phyloP scores from a whole-genome alignment of 2,113 vertebrate genomes.

The Gopherus evgoodei region DNA sequence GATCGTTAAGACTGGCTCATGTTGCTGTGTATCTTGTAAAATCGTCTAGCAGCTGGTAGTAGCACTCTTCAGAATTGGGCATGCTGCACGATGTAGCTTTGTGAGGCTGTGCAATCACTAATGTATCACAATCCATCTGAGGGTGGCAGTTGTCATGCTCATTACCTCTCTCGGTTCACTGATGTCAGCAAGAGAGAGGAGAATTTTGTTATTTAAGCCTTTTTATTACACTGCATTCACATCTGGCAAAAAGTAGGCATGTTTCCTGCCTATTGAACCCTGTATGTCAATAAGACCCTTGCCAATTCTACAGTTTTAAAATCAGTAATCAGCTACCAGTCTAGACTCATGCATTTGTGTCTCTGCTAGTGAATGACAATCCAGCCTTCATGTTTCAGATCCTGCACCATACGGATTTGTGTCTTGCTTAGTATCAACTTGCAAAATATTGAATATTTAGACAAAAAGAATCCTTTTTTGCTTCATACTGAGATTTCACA shows the following conservation, averaged over 20 bases:
- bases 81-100: fast-evolving
- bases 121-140: background rate
- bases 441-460: background rate
- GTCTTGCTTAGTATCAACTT: background rate
- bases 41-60: fast-evolving
- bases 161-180: background rate
- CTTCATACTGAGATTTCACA: background rate
- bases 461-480: background rate
- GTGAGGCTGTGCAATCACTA: background rate
- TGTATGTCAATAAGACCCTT: background rate
- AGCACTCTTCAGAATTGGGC: background rate
- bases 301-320: background rate
- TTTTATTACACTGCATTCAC: background rate
- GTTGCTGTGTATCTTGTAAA: background rate
- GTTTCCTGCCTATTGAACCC: background rate
- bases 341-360: background rate
- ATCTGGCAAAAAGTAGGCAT: background rate
- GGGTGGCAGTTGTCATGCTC: background rate
- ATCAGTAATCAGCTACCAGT: background rate
- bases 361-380: background rate
- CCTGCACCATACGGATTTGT: background rate
- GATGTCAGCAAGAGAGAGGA: background rate
- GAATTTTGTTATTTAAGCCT: background rate
- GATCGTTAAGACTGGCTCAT: background rate
- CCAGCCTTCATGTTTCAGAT: background rate